Evolutionary conservation across 1,140 invertebrate species (phyloP), one percentile per base, ranked within the genome.

Genomic region (Tyrophagus putrescentiae): DNA sequence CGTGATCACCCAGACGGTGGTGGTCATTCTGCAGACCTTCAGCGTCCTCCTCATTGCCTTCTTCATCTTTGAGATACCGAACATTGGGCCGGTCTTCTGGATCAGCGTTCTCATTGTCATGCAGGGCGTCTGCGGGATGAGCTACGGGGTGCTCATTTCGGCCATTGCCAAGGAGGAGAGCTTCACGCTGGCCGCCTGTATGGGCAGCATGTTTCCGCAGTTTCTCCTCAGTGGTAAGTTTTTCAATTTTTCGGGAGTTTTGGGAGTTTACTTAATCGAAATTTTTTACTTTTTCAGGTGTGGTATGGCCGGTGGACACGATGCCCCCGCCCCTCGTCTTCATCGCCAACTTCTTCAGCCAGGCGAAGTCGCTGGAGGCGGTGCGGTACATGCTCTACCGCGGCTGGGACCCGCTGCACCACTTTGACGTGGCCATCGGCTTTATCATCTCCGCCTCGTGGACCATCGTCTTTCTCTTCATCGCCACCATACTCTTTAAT

Each of bases 291-390:
- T 93, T 61, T 89, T 90, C 70, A 87, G 87, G 87, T 64, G 79
- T 85, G 16, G 76, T 93, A n/a, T 94, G 89, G 89, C 89, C 89
- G 0, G 63, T 88, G n/a, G 85, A 93, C 77, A 82, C 90, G 33
- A 95, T 96, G 85, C 91, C 90, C 1, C 78, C 78, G 44, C 76
- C 84, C 45, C 73, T 96, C 7, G 78, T 82, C 62, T 84, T 85
- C 68, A 78, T 95, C 31, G 84, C 86, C 3, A 80, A 84, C 45
- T 80, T 83, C 65, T 76, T 95, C 33, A 91, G 92, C 0, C 74
- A 94, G 41, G 96, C 92, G 0, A 78, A 91, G 68, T 87, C 89
- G 7, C 45, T 64, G 9, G 62, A 64, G 29, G 31, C 62, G 13
- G 27, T 64, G 13, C 45, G 62, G 13, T 64, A 57, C 41, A 64